A percentile compares a stretch with the other conserved stretches of the same genome.
phyloP scores from a whole-genome alignment of 2,113 vertebrate species.

The Aythya baeri region DNA sequence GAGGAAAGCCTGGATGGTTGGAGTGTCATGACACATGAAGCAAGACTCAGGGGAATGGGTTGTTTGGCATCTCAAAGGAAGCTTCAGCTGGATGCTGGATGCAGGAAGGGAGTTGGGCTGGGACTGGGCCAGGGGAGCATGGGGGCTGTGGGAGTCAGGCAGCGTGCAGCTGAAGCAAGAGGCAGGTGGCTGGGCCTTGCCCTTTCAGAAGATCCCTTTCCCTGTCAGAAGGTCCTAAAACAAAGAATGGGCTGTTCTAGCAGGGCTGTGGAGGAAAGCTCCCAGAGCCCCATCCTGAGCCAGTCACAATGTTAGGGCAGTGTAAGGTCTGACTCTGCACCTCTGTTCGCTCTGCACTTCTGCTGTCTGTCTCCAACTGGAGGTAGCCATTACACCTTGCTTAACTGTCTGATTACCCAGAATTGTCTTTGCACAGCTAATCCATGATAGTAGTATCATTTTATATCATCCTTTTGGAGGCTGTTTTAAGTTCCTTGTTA shows the following conservation, averaged over 20 bases:
- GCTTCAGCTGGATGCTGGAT: not conserved
- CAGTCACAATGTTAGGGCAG: not conserved
- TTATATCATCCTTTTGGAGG: not conserved
- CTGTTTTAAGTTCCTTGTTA: not conserved
- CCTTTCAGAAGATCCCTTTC: not conserved
- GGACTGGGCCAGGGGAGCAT: not conserved
- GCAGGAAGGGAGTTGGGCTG: not conserved
- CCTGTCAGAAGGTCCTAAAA: not conserved
- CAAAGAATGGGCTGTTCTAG: not conserved
- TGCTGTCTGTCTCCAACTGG: not conserved
- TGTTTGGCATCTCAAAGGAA: not conserved
- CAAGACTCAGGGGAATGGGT: not conserved
- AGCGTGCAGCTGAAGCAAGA: accelerated
- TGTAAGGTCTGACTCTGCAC: not conserved
- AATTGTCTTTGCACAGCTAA: not conserved
- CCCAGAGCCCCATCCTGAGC: not conserved
- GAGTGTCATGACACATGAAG: not conserved
- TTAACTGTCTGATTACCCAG: not conserved
- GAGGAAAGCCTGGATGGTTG: not conserved
- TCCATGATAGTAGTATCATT: not conserved
- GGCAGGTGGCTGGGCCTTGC: not conserved
- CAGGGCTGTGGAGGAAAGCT: not conserved
- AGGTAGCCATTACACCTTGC: not conserved
- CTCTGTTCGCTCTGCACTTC: not conserved
- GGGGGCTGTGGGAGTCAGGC: not conserved